A percentile compares a stretch with the other conserved stretches of the same genome.
Evolutionary conservation across 1,140 invertebrate genomes (phyloP).

Genomic region (Linepithema humile): DNA sequence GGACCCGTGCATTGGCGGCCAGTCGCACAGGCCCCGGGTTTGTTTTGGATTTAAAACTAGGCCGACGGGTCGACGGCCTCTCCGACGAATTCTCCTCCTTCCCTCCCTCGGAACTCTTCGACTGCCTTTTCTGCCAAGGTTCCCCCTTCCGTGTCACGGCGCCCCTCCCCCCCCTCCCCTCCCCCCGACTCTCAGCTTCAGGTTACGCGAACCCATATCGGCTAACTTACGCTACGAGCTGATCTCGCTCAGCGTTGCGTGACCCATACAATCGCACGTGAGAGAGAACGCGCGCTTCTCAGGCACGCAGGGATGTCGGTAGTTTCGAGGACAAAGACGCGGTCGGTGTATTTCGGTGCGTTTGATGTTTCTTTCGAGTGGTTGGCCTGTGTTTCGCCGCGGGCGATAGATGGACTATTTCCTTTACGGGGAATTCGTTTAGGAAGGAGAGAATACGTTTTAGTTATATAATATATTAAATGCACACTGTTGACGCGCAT

Average conservation of each 20-base stretch:
- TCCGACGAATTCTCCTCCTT: conserved; percentile 54
- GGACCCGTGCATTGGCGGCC: conserved; percentile 26
- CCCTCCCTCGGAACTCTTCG: conserved; percentile 30
- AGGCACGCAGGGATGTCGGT: conserved; percentile 32
- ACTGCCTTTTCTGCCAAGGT: conserved; percentile 21
- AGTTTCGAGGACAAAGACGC: conserved; percentile 45
- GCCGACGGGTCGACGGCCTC: conserved; percentile 77
- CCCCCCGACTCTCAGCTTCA: neutral
- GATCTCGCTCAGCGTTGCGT: conserved; percentile 49
- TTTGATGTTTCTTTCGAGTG: conserved; percentile 48
- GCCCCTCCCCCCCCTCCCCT: neutral
- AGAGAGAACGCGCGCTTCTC: conserved; percentile 22
- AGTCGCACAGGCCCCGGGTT: conserved; percentile 61
- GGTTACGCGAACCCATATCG: conserved; percentile 64
- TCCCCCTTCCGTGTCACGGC: neutral
- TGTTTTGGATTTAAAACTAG: conserved; percentile 82
- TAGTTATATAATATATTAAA: neutral
- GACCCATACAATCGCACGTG: conserved; percentile 35
- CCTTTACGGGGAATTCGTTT: conserved; percentile 34
- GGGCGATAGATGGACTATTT: conserved; percentile 51
- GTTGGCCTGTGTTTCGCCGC: neutral
- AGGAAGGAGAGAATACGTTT: neutral
- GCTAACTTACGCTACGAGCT: conserved; percentile 42
- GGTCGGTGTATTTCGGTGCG: conserved; percentile 45
- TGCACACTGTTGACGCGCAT: neutral